These are phyloP conservation scores for Hoplodrina ambigua DNA, from an alignment of 2,888 invertebrate genomes.

Conservation along the genomic window DNA sequence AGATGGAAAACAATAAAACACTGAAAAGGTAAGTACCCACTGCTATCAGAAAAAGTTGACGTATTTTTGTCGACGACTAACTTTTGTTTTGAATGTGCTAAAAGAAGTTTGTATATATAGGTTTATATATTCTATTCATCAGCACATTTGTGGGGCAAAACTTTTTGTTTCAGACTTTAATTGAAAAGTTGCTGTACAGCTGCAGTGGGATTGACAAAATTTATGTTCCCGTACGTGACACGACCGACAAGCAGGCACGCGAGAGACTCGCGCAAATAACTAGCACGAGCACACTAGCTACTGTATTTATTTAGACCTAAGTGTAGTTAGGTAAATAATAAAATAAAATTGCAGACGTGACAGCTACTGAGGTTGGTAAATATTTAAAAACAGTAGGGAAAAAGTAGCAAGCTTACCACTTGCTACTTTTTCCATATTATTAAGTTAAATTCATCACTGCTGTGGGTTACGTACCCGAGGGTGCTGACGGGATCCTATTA, in stretches of 20 bases:
- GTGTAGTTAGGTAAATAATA: constrained; percentile 31
- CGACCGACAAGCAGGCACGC: constrained; percentile 52
- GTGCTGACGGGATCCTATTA: no score
- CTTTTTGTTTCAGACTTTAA: constrained; percentile 63
- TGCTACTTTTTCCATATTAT: background rate
- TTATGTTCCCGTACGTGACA: constrained; percentile 66
- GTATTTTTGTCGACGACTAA: background rate
- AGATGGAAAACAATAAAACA: background rate
- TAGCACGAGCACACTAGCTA: constrained; percentile 54
- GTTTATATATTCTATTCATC: constrained; percentile 32
- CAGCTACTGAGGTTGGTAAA: background rate
- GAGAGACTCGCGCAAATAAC: constrained; percentile 56
- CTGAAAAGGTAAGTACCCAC: background rate
- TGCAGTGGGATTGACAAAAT: constrained; percentile 65
- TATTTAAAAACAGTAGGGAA: constrained; percentile 4
- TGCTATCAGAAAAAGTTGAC: constrained; percentile 1
- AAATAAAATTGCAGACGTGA: constrained; percentile 51
- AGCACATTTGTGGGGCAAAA: constrained; percentile 21
- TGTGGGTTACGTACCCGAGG: no score
- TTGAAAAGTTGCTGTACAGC: constrained; percentile 67
- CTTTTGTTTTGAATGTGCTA: constrained; percentile 6
- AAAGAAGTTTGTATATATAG: constrained; percentile 7
- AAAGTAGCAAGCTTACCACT: background rate
- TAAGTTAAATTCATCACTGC: background rate
- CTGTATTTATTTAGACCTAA: constrained; percentile 55